Conservation (phyloP, 2,888 invertebrate genomes). For the Linhomoeus sp. region DNA sequence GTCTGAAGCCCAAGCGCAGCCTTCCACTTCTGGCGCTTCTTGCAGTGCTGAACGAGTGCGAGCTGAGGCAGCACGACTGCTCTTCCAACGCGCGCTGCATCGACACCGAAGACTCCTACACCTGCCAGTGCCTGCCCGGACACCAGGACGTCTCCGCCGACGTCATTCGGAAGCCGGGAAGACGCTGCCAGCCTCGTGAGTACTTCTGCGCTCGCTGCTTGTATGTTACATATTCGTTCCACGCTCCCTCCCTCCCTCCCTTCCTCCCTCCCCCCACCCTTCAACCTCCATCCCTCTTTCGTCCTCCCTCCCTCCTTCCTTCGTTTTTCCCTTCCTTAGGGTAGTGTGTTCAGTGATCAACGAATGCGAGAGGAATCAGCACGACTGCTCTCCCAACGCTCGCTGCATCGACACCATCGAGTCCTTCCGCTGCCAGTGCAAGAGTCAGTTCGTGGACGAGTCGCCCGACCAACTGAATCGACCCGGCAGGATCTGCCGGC, state of each 20-base stretch:
- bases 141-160: constrained; percentile 6
- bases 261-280: no score
- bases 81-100: constrained; percentile 66
- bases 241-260: no score
- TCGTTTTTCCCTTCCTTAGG: no score
- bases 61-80: constrained; percentile 27
- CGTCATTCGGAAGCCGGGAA: constrained; percentile 4
- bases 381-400: constrained; percentile 15
- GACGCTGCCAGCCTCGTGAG: not conserved
- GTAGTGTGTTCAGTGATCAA: constrained; percentile 7
- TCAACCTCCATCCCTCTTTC: no score
- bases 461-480: constrained; percentile 16
- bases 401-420: constrained; percentile 23
- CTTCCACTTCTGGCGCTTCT: no score
- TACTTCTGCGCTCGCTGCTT: no score
- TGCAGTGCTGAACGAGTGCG: constrained; percentile 69
- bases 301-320: no score
- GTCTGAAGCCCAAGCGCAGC: no score
- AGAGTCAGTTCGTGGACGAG: constrained; percentile 21
- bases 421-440: constrained; percentile 15
- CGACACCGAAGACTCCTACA: constrained; percentile 68
- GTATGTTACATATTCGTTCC: no score
- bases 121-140: constrained; percentile 39
- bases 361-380: constrained; percentile 3
- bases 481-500: constrained; percentile 23